Evolutionary conservation across 2,888 invertebrate genomes (phyloP).

Genomic region (Ichneumon xanthorius): DNA sequence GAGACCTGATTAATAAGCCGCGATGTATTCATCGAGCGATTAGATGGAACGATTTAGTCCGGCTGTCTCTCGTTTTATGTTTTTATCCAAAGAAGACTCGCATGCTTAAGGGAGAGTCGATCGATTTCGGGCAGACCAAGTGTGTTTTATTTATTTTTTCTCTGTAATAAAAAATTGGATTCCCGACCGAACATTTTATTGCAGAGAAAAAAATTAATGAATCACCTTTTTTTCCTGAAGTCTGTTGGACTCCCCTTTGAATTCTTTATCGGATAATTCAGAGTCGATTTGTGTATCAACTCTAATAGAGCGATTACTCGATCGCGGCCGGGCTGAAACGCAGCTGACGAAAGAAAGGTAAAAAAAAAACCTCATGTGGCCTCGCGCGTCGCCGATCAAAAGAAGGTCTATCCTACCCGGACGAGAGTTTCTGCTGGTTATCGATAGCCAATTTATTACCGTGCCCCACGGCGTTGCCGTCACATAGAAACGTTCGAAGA

Average conservation of each 20-base stretch:
- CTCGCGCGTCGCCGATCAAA: slow-evolving; percentile 6
- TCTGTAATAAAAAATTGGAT: neutral
- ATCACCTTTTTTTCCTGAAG: no score
- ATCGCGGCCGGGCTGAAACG: neutral
- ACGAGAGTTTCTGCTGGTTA: slow-evolving; percentile 39
- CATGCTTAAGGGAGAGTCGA: neutral
- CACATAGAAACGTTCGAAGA: slow-evolving; percentile 57
- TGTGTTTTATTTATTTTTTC: neutral
- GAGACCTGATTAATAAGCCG: slow-evolving; percentile 48
- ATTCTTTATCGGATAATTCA: neutral
- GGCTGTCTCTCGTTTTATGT: no score
- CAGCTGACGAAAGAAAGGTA: neutral
- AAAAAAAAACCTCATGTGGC: neutral
- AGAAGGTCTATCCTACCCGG: slow-evolving; percentile 1
- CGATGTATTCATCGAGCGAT: slow-evolving; percentile 12
- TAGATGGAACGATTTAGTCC: slow-evolving; percentile 19
- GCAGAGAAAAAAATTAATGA: no score
- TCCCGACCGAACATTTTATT: neutral
- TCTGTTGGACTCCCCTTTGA: no score
- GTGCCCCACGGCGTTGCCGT: slow-evolving; percentile 21
- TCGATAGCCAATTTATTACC: slow-evolving; percentile 63
- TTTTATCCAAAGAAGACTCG: neutral
- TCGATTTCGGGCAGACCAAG: neutral
- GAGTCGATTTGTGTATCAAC: neutral
- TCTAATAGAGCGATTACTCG: neutral